Conservation (phyloP, 2,797 vertebrate species). For the Eulemur rubriventer region DNA sequence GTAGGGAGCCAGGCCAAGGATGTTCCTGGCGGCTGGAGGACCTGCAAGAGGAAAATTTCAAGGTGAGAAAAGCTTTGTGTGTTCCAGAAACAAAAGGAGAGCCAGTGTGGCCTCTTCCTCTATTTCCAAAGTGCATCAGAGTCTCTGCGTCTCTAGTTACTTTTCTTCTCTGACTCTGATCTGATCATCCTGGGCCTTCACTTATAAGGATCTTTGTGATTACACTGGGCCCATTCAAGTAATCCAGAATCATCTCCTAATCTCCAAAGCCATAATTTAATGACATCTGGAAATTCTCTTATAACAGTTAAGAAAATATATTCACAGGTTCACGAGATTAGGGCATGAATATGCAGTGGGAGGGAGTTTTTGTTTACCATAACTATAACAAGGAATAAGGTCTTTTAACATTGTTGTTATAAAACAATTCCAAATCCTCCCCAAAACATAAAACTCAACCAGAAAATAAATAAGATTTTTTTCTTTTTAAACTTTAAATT, state of each 20-base stretch:
- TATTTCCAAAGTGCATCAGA: not conserved
- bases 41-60: not conserved
- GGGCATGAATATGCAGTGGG: not conserved
- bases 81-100: not conserved
- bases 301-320: not conserved
- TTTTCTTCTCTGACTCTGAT: not conserved
- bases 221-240: not conserved
- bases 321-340: not conserved
- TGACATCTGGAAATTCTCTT: not conserved
- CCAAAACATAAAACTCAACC: not conserved
- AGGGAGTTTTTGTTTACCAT: not conserved
- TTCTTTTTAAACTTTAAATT: not conserved
- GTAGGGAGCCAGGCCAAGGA: not conserved
- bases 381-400: no score
- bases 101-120: not conserved
- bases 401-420: not conserved
- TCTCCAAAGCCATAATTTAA: not conserved
- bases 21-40: not conserved
- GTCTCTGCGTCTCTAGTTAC: no score
- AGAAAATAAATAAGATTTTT: not conserved
- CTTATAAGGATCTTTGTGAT: not conserved
- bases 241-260: not conserved
- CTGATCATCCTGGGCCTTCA: not conserved
- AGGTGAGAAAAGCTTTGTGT: not conserved
- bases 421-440: not conserved